A percentile compares a stretch with the other conserved stretches of the same genome.
Evolutionary conservation across 2,797 vertebrate species (phyloP).

Genomic region (Sebastolobus altivelis): DNA sequence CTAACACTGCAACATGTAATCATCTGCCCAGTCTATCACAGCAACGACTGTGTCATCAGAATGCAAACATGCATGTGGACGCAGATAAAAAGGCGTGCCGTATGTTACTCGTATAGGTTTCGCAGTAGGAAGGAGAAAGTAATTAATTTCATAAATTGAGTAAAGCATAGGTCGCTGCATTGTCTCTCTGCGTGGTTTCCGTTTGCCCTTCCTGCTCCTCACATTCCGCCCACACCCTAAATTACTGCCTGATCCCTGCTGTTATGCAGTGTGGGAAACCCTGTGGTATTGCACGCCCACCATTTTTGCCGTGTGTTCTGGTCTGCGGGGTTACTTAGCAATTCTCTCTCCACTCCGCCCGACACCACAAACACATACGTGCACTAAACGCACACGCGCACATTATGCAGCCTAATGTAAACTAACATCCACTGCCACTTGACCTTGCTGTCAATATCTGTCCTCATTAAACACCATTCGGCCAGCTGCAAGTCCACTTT

Average conservation of each 20-base stretch:
- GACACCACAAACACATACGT: slow-evolving; percentile 31
- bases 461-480: slow-evolving; percentile 82
- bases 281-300: slow-evolving; percentile 59
- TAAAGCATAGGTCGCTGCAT: slow-evolving; percentile 37
- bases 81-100: slow-evolving; percentile 6
- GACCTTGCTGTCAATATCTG: slow-evolving; percentile 81
- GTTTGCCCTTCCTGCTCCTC: slow-evolving; percentile 67
- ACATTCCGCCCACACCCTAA: slow-evolving; percentile 67
- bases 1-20: slow-evolving; percentile 42
- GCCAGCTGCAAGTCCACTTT: slow-evolving; percentile 73
- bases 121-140: slow-evolving; percentile 6
- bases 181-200: slow-evolving; percentile 55
- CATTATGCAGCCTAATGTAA: slow-evolving; percentile 76
- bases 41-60: slow-evolving; percentile 49
- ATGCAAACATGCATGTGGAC: slow-evolving; percentile 33
- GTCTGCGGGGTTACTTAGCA: slow-evolving; percentile 47
- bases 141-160: slow-evolving; percentile 61
- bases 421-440: slow-evolving; percentile 78
- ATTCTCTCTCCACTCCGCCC: slow-evolving; percentile 38
- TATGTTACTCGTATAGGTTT: slow-evolving; percentile 26
- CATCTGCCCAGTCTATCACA: slow-evolving; percentile 27
- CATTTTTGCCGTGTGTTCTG: slow-evolving; percentile 40
- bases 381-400: not conserved
- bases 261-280: slow-evolving; percentile 57
- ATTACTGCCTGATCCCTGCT: slow-evolving; percentile 66